These are phyloP conservation scores for Dicrostonyx torquatus DNA, from an alignment of 2,797 vertebrate genomes.

Conservation along the genomic window DNA sequence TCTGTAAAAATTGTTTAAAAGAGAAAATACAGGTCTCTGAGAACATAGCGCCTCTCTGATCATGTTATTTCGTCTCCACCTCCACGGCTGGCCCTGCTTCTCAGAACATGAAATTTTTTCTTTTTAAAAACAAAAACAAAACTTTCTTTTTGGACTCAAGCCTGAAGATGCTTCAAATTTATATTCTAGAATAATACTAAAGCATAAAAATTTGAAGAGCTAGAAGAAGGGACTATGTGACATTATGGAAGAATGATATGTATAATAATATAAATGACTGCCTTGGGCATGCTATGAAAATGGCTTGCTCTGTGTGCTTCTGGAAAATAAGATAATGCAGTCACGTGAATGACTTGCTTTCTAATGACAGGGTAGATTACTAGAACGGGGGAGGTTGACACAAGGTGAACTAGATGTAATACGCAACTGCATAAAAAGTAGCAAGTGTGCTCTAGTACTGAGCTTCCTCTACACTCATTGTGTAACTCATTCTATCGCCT, in stretches of 20 bases:
- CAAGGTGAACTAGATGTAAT: not conserved
- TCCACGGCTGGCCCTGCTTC: not conserved
- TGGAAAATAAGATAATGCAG: not conserved
- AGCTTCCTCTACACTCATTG: not conserved
- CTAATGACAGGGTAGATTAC: not conserved
- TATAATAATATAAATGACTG: not conserved
- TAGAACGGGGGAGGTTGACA: not conserved
- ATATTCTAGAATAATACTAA: not conserved
- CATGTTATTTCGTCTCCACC: not conserved
- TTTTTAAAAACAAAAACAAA: not conserved
- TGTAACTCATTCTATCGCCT: not conserved
- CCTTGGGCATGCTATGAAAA: not conserved
- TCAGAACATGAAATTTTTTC: conserved; percentile 3
- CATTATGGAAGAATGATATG: not conserved
- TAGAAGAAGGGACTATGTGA: not conserved
- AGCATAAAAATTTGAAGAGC: not conserved
- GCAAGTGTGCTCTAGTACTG: not conserved
- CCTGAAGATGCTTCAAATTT: conserved; percentile 29
- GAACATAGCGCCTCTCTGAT: conserved; percentile 28
- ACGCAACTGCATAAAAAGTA: not conserved
- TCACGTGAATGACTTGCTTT: conserved; percentile 4
- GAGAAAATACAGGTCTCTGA: conserved; percentile 52
- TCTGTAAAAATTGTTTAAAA: conserved; percentile 47
- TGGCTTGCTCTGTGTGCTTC: not conserved
- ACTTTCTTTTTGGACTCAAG: not conserved